Evolutionary conservation across 2,888 invertebrate genomes (phyloP), one percentile per base, ranked within the genome.

Genomic region (Amblyteles armatorius): DNA sequence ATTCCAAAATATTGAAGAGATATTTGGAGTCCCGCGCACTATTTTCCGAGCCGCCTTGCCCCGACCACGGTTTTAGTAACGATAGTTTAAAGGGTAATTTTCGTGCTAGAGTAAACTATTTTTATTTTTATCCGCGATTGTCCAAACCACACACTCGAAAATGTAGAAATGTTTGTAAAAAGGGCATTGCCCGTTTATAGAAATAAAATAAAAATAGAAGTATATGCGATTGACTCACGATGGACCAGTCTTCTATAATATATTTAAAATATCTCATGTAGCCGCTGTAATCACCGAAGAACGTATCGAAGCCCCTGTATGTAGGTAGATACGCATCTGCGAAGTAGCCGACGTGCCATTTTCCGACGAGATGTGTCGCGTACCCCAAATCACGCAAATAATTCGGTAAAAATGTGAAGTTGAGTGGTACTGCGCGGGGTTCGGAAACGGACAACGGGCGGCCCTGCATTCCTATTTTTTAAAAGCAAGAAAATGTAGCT

Each of bases 231-330:
- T 33, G 11, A 87, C 93, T 89, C 84, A 92, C 94, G 67, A 93
- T 91, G 90, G 48, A 48, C 63, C 74, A 33, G 63, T 95, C 94
- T 22, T 92, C 90, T 1, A 95, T 92, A 1, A 95, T 95, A 83
- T 96, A 96, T 89, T 96, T 96, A 90, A 96, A 97, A 91, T 98
- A 99, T 92, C 98, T 97, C 81, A 97, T 96, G 87, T 95, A 96
- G 1, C 97, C 98, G 83, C 96, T 96, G 95, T 97, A 97, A 92
- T 98, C 98, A 1, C 99, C 99, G 91, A 96, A 97, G 92, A 98
- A 97, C 5, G 96, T 95, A 88, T 97, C 96, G 91, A 97, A 99
- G 3, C 98, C 98, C 50, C 98, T 95, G 84, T 94, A 94, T 0
- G 95, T 95, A 0, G 98, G 98, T 6, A 97, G 96, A 91, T 96